These are phyloP conservation scores for Nineta flava DNA, from an alignment of 2,888 invertebrate species.

Conservation along the genomic window DNA sequence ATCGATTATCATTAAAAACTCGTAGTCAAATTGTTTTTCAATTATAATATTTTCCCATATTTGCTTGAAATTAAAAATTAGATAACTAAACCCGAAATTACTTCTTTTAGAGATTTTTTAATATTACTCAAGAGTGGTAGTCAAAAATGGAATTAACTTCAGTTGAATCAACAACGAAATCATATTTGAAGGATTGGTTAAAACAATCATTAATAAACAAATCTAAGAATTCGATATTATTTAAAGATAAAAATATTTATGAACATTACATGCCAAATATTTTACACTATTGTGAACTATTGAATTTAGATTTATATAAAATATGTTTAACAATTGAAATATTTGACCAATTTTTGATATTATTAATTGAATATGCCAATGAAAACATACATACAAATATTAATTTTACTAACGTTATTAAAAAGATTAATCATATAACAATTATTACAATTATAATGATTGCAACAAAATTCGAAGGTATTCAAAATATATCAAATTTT, in stretches of 20 bases:
- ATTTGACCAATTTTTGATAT: neutral
- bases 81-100: too few species aligned
- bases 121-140: neutral
- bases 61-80: too few species aligned
- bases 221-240: slow-evolving; percentile 1
- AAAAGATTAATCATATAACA: neutral
- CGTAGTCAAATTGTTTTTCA: too few species aligned
- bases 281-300: neutral
- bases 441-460: neutral
- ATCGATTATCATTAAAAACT: too few species aligned
- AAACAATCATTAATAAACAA: neutral
- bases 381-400: neutral
- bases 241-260: neutral
- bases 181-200: slow-evolving; percentile 4
- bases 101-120: too few species aligned
- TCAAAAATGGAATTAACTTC: neutral
- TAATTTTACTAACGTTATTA: neutral
- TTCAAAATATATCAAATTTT: neutral
- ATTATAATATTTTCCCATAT: too few species aligned
- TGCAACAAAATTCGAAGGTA: neutral
- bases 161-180: neutral
- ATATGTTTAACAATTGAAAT: neutral
- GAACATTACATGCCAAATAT: neutral
- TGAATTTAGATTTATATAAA: neutral
- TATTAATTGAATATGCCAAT: neutral